Evolutionary conservation across 2,113 vertebrate genomes (phyloP), one percentile per base, ranked within the genome.

Genomic region (Psilopogon haemacephalus): DNA sequence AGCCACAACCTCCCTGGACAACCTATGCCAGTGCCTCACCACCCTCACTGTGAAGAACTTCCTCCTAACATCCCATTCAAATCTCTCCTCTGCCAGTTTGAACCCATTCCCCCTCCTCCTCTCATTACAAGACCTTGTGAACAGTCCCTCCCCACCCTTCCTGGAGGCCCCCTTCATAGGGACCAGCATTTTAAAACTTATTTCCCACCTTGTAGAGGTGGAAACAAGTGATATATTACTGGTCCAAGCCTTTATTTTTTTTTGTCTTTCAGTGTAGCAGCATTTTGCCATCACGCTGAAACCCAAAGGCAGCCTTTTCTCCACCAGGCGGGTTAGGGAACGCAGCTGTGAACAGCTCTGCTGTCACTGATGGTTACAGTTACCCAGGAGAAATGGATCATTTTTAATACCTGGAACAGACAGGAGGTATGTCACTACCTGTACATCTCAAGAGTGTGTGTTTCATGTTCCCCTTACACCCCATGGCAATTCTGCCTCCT

Each of bases 361-460:
- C 71, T 95, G 60, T 75, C 91, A 85, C 35, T 14, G 32, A 10
- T 35, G 60, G 60, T 89, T 89, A 74, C 17, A 8, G 37, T 74
- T 74, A 65, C 32, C 28, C 44, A 46, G 44, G 24, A 75, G 78
- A 93, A 90, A 59, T 5, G 35, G 44, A 52, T 63, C 20, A 71
- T 64, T 95, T 95, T 95, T 62, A 80, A 68, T 82, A 85, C 35
- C 42, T 90, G 48, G 52, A 84, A 70, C 1, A n/a, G 88, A 70
- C 6, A 87, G 33, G 60, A 75, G 42, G 26, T 48, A 38, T 85
- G 88, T 74, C 94, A 94, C 60, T 65, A 76, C 52, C 56, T 71
- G 42, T 46, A 85, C 44, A 60, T 69, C 60, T 88, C 59, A 30
- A 52, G 64, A 75, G 8, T 12, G 4, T 19, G 7, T 5, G 38